Evolutionary conservation across 2,113 vertebrate genomes (phyloP).

Genomic region (Lepus americanus): DNA sequence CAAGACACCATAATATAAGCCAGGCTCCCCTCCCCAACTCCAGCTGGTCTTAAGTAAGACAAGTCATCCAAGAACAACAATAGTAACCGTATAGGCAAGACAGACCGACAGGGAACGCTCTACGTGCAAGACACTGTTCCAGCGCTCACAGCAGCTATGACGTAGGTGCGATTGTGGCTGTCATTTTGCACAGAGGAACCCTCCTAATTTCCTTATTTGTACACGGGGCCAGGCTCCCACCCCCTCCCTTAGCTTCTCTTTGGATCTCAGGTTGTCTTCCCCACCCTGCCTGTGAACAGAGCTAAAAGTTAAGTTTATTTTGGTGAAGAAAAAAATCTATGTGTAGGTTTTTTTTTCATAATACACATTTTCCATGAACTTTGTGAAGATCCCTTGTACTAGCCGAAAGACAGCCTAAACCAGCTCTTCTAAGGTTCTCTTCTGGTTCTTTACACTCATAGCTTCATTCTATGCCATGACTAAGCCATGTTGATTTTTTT

Average conservation of each 20-base stretch:
- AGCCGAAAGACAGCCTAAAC: background rate
- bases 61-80: constrained; percentile 72
- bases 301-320: background rate
- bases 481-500: too few species aligned
- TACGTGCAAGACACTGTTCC: background rate
- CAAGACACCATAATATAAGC: constrained; percentile 74
- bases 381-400: background rate
- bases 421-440: background rate
- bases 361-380: too few species aligned
- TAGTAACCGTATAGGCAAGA: background rate
- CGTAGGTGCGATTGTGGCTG: background rate
- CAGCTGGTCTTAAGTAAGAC: constrained; percentile 49
- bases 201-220: background rate
- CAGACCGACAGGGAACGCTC: background rate
- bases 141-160: background rate
- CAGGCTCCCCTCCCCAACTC: constrained; percentile 58
- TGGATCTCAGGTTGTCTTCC: background rate
- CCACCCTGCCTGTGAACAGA: background rate
- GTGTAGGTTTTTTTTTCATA: too few species aligned
- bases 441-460: background rate
- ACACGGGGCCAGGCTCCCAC: background rate
- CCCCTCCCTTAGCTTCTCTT: background rate
- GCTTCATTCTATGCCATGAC: background rate
- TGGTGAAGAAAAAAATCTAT: too few species aligned
- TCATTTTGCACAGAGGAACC: background rate